Conservation (phyloP, 2,888 invertebrate genomes). For the Leptura quadrifasciata region DNA sequence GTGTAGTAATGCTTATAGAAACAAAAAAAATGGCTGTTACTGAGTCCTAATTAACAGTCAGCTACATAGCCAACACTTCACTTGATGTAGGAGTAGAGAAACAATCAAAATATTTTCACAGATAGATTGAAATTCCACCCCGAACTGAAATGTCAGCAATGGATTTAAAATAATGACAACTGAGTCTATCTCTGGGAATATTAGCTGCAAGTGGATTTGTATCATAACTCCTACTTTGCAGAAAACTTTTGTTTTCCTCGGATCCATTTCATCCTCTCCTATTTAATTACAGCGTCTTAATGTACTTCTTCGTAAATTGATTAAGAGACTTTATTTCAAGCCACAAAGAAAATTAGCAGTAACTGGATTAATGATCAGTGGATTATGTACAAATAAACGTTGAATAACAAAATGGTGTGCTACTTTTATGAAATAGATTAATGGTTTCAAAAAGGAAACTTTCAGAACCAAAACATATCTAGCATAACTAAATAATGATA, state of each 20-base stretch:
- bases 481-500: too few relatives aligned
- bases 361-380: slow-evolving; percentile 18
- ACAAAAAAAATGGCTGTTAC: too few relatives aligned
- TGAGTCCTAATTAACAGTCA: neutral
- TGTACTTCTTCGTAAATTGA: slow-evolving; percentile 27
- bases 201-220: slow-evolving; percentile 24
- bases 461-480: too few relatives aligned
- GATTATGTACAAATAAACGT: neutral
- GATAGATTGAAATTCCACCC: slow-evolving; percentile 10
- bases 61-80: neutral
- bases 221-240: neutral
- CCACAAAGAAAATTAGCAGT: neutral
- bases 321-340: slow-evolving; percentile 6
- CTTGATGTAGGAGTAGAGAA: neutral
- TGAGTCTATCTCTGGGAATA: neutral
- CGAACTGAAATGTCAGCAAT: neutral
- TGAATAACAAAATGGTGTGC: neutral
- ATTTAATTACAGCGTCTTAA: slow-evolving; percentile 25
- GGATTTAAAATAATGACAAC: slow-evolving; percentile 4
- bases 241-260: slow-evolving; percentile 18
- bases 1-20: too few relatives aligned
- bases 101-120: neutral
- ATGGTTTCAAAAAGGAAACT: neutral
- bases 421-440: neutral
- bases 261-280: slow-evolving; percentile 8